These are phyloP conservation scores for Pseudorhiza aurosa DNA, from an alignment of 30 jellyfish, hydroid and myxozoan species.

Conservation along the genomic window DNA sequence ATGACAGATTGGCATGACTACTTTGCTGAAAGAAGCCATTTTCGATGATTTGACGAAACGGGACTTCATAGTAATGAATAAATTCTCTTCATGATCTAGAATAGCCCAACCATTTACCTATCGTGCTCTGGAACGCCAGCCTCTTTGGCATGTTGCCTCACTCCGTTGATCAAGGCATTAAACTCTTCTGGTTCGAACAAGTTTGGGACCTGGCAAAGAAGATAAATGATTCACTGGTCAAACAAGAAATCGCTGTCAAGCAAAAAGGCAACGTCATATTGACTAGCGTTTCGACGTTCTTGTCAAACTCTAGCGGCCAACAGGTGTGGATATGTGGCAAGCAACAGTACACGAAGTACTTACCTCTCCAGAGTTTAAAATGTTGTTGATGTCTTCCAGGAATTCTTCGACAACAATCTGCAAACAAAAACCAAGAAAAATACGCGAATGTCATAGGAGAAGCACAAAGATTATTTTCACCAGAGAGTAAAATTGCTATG, in stretches of 20 bases:
- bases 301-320: too few species aligned
- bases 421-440: too few species aligned
- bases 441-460: too few species aligned
- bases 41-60: too few species aligned
- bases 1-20: too few species aligned
- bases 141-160: slow-evolving; percentile 96
- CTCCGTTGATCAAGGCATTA: slow-evolving; percentile 78
- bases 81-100: not conserved
- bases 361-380: slow-evolving; percentile 93
- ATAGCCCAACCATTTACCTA: slow-evolving; percentile 41
- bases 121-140: slow-evolving; percentile 95
- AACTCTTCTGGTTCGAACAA: slow-evolving; percentile 94
- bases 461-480: too few species aligned
- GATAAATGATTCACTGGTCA: not conserved
- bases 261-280: not conserved
- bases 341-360: not conserved
- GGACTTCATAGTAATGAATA: too few species aligned
- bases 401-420: slow-evolving; percentile 96
- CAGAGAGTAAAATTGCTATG: too few species aligned
- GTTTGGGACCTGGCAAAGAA: slow-evolving; percentile 80
- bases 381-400: slow-evolving; percentile 92
- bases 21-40: too few species aligned
- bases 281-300: too few species aligned
- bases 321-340: not conserved
- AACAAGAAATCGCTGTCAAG: too few species aligned